Conservation (phyloP, 2,888 invertebrate genomes). For the Branchinecta sandiegonensis region DNA sequence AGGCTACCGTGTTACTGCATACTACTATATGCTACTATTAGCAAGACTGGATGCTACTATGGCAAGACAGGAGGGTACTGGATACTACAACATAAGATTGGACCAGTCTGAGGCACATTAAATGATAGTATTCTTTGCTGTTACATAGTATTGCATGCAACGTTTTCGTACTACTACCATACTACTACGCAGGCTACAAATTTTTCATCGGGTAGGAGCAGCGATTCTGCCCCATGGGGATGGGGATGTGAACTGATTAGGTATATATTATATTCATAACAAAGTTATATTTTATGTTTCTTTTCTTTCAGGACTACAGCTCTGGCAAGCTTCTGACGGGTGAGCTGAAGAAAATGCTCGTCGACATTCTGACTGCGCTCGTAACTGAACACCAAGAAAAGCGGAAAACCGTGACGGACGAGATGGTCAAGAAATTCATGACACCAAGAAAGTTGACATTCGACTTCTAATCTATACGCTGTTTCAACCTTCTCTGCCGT, state of each 20-base stretch:
- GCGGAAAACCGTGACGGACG: constrained; percentile 66
- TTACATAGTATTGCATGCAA: no score
- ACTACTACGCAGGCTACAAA: no score
- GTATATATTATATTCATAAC: not conserved
- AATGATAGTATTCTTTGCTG: no score
- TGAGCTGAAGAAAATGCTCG: constrained; percentile 79
- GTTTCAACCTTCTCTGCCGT: not conserved
- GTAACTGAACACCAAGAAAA: constrained; percentile 67
- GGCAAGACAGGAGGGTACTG: no score
- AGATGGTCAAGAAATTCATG: constrained; percentile 67
- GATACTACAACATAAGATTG: no score
- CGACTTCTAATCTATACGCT: constrained; percentile 27
- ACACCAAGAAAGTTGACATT: constrained; percentile 59
- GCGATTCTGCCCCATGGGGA: no score
- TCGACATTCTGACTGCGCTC: constrained; percentile 60
- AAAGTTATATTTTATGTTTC: constrained; percentile 17
- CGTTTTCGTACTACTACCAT: no score
- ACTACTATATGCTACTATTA: no score
- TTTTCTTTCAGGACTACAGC: constrained; percentile 50
- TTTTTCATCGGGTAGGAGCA: no score
- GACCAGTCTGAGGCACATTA: no score
- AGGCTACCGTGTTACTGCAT: no score
- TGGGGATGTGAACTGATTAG: not conserved
- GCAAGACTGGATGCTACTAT: no score
- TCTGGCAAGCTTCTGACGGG: constrained; percentile 83